Evolutionary conservation across 2,113 vertebrate genomes (phyloP).

Genomic region (Pontoporia blainvillei): DNA sequence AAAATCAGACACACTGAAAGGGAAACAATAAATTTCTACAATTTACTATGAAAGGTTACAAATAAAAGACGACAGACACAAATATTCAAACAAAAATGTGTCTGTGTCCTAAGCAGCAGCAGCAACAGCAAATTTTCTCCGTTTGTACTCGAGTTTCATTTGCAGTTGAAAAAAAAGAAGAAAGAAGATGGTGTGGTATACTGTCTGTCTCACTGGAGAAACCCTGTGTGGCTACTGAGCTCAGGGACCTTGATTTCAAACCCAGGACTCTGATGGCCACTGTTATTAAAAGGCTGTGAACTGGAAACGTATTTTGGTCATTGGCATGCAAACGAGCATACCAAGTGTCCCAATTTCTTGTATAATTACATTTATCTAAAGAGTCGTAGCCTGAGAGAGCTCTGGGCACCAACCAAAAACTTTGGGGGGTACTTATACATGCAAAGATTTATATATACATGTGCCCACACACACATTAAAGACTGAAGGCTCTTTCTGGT

Average conservation of each 20-base stretch:
- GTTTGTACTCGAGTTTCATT: not conserved
- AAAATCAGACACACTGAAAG: not conserved
- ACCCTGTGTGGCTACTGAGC: not conserved
- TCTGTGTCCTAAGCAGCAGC: not conserved
- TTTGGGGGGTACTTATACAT: not conserved
- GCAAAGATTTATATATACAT: not conserved
- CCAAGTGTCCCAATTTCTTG: slow-evolving; percentile 39
- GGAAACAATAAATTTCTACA: not conserved
- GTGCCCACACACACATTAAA: not conserved
- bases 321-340: slow-evolving; percentile 49
- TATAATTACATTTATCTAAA: slow-evolving; percentile 27
- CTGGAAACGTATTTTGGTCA: slow-evolving; percentile 55
- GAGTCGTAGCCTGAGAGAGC: not conserved
- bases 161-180: not conserved
- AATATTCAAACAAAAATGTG: not conserved
- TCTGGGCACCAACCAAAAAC: slow-evolving; percentile 20
- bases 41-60: not conserved
- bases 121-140: not conserved
- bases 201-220: not conserved
- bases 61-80: not conserved
- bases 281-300: slow-evolving; percentile 51
- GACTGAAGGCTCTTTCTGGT: not conserved
- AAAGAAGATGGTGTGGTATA: not conserved
- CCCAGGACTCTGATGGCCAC: not conserved
- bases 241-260: not conserved